These are phyloP conservation scores for Ephialtes manifestator DNA, from an alignment of 2,888 invertebrate genomes.

Conservation along the genomic window DNA sequence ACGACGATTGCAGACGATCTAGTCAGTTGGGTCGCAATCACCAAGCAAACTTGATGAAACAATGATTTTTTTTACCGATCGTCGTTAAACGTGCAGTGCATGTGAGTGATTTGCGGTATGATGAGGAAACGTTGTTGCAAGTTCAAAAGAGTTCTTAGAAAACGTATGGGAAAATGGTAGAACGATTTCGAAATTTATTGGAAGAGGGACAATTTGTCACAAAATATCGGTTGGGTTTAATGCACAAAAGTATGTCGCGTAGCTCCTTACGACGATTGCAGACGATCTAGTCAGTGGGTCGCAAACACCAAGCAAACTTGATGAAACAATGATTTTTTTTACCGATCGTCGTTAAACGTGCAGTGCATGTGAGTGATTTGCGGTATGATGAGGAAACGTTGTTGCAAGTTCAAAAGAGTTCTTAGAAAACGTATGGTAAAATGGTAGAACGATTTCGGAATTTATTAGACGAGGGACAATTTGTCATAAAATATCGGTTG, in stretches of 20 bases:
- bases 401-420: not conserved
- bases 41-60: too few relatives aligned
- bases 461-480: not conserved
- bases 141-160: too few relatives aligned
- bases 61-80: too few relatives aligned
- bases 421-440: not conserved
- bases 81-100: too few relatives aligned
- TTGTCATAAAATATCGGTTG: not conserved
- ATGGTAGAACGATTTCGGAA: not conserved
- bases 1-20: slow-evolving; percentile 37
- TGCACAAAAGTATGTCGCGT: slow-evolving; percentile 30
- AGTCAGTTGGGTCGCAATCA: too few relatives aligned
- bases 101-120: too few relatives aligned
- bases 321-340: slow-evolving; percentile 47
- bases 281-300: slow-evolving; percentile 47
- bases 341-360: not conserved
- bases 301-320: slow-evolving; percentile 68
- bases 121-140: not conserved
- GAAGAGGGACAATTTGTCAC: not conserved
- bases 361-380: slow-evolving; percentile 3
- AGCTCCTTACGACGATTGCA: slow-evolving; percentile 13
- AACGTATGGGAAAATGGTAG: not conserved
- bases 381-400: not conserved
- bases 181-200: not conserved
- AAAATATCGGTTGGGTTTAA: not conserved